These are phyloP conservation scores for Portevinia maculata DNA, from an alignment of 2,888 invertebrate species.

Conservation along the genomic window DNA sequence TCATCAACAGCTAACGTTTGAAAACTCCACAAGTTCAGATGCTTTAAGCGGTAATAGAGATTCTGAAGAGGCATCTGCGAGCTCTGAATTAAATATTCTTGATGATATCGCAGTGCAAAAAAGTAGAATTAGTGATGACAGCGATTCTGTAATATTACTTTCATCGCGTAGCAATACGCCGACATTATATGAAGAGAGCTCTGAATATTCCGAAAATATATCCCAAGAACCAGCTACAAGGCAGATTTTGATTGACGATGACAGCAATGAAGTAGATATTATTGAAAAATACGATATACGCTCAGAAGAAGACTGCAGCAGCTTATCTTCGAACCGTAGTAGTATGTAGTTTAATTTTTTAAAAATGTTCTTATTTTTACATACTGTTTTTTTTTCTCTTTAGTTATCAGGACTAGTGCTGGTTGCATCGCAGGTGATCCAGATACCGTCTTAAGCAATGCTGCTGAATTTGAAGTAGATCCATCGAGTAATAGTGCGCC, in stretches of 20 bases:
- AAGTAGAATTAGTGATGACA: slow-evolving; percentile 48
- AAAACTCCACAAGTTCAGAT: slow-evolving; percentile 17
- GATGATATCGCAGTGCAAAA: slow-evolving; percentile 9
- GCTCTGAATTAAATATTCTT: slow-evolving; percentile 7
- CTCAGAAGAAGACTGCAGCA: slow-evolving; percentile 27
- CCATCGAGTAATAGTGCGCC: not conserved
- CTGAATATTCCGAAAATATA: slow-evolving; percentile 6
- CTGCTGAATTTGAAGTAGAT: slow-evolving; percentile 6
- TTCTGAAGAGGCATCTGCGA: not conserved
- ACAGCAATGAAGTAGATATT: slow-evolving; percentile 44
- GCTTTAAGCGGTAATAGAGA: slow-evolving; percentile 27
- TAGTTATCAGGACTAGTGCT: slow-evolving; percentile 47
- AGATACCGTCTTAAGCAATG: slow-evolving; percentile 22
- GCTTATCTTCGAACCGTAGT: slow-evolving; percentile 36
- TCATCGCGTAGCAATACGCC: slow-evolving; percentile 56
- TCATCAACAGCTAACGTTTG: slow-evolving; percentile 1
- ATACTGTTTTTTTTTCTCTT: too few species aligned
- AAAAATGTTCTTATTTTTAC: too few species aligned
- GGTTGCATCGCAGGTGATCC: slow-evolving; percentile 51
- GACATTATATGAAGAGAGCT: slow-evolving; percentile 9
- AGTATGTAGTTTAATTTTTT: too few species aligned
- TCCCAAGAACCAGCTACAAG: slow-evolving; percentile 5
- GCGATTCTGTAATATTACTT: slow-evolving; percentile 62
- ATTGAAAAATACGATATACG: slow-evolving; percentile 24
- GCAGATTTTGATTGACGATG: slow-evolving; percentile 47